These are phyloP conservation scores for Tachuris rubrigastra DNA, from an alignment of 2,113 vertebrate genomes.

Conservation along the genomic window DNA sequence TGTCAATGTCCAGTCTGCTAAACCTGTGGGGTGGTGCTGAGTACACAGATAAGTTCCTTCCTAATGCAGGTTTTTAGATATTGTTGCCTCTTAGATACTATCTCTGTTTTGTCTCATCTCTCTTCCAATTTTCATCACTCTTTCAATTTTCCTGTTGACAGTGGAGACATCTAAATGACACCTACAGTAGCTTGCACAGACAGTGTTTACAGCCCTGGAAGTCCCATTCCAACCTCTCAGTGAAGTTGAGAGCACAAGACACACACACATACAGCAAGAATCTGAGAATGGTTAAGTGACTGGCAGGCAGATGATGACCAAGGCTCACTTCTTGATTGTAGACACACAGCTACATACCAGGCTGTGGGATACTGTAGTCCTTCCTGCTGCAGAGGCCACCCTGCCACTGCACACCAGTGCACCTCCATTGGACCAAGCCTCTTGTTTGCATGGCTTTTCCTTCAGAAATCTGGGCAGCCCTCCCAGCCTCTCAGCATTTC, in stretches of 20 bases:
- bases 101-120: background rate
- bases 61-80: background rate
- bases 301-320: background rate
- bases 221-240: background rate
- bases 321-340: background rate
- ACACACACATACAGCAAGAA: accelerated
- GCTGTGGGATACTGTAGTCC: background rate
- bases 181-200: background rate
- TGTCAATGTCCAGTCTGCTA: background rate
- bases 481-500: background rate
- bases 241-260: background rate
- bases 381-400: background rate
- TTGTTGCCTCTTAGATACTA: background rate
- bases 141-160: background rate
- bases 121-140: background rate
- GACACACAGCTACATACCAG: background rate
- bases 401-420: background rate
- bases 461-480: background rate
- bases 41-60: background rate
- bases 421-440: accelerated
- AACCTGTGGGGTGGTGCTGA: background rate
- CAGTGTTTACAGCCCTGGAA: background rate
- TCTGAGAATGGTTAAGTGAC: background rate
- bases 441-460: background rate
- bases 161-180: background rate